These are phyloP conservation scores for Carassius carassius DNA, from an alignment of 2,113 vertebrate species.

Conservation along the genomic window DNA sequence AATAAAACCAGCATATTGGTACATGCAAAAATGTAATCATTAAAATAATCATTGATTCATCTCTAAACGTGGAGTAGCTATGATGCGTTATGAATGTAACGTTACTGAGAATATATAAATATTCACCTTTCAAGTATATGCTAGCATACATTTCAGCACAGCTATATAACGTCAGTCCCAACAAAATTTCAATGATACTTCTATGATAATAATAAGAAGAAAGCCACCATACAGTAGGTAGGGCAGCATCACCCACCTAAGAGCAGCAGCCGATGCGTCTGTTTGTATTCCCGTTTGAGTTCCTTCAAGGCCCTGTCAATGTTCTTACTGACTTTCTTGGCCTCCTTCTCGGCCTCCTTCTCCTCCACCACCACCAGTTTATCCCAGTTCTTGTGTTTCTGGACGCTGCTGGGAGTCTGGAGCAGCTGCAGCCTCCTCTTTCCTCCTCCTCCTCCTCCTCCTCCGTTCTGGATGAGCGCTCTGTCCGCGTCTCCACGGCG, in stretches of 20 bases:
- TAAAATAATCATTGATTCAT: no score
- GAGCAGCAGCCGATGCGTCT: conserved; percentile 91
- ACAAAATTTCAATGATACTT: neutral
- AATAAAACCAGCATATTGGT: no score
- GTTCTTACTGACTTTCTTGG: conserved; percentile 88
- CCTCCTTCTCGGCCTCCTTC: conserved; percentile 90
- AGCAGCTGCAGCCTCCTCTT: conserved; percentile 72
- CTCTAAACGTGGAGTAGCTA: neutral
- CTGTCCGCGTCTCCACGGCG: conserved; percentile 72
- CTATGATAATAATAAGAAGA: neutral
- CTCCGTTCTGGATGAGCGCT: conserved; percentile 77
- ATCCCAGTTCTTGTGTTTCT: conserved; percentile 84
- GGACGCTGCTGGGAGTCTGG: conserved; percentile 71
- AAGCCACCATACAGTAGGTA: neutral
- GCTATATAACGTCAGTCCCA: neutral
- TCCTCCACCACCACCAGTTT: conserved; percentile 87
- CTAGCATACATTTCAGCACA: neutral
- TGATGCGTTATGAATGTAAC: no score
- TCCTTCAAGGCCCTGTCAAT: conserved; percentile 90
- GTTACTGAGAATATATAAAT: neutral
- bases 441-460: conserved; percentile 67
- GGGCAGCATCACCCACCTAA: conserved; percentile 74
- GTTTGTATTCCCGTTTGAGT: conserved; percentile 91
- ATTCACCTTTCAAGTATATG: neutral
- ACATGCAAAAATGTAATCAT: no score